Conservation (phyloP, 2,888 invertebrate species). For the Cyaniris semiargus region DNA sequence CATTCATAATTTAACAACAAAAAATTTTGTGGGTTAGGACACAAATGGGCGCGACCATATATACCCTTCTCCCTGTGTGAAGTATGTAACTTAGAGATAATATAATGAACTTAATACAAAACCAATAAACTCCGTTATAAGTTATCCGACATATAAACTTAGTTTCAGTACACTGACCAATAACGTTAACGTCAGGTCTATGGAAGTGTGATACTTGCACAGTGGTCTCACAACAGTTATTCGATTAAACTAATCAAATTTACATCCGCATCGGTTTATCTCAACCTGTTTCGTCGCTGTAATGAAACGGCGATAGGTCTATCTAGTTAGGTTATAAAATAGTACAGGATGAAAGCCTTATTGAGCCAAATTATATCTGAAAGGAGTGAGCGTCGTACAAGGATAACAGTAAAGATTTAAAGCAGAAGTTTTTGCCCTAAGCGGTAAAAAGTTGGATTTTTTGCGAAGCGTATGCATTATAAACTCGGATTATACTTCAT, state of each 20-base stretch:
- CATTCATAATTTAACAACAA: too few species aligned
- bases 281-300: slow-evolving; percentile 38
- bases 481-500: too few species aligned
- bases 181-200: slow-evolving; percentile 39
- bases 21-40: too few species aligned
- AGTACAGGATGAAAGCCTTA: background rate
- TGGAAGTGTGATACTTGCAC: slow-evolving; percentile 36
- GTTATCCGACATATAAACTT: slow-evolving; percentile 26
- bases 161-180: slow-evolving; percentile 40
- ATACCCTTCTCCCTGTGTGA: too few species aligned
- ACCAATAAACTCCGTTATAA: slow-evolving; percentile 3
- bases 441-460: too few species aligned
- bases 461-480: background rate
- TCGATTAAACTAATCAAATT: slow-evolving; percentile 46
- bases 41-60: too few species aligned
- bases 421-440: too few species aligned
- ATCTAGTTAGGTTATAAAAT: slow-evolving; percentile 27
- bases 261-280: slow-evolving; percentile 44
- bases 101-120: background rate
- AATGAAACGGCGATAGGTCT: slow-evolving; percentile 40
- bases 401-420: background rate
- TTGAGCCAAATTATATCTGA: background rate
- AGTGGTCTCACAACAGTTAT: slow-evolving; percentile 43
- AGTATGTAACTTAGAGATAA: background rate
- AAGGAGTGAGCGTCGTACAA: background rate